Base-by-base conservation (phyloP, 2,888 invertebrate genomes). In the Eupithecia vulgata region DNA sequence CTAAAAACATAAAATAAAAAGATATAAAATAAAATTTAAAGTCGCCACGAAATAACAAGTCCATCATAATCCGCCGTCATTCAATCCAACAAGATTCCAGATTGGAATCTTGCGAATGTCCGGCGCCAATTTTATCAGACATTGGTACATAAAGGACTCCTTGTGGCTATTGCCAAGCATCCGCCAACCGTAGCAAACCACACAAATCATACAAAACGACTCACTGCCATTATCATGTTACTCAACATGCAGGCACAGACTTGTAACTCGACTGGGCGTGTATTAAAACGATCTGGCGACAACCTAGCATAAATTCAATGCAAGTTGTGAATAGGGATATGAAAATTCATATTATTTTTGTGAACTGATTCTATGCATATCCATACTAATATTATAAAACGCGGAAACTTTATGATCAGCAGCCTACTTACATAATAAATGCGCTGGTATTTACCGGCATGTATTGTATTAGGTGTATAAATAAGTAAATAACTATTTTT, bases 141-240 rank as follows among this genome's bases (percentile, higher is more conserved):
- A 83, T 81, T 83, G 83, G 85, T 84, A 85, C 88, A 92, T 89
- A 94, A 90, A 85, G 91, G 79, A 81, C 81, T 83, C 87, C 86
- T 91, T 93, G 89, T 91, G 78, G 79, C 74, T 81, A 82, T 79
- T 81, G 84, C 75, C 68, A 81, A 84, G 86, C 91, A 90, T 92
- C 91, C 91, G 93, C 83, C 84, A 84, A 84, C 82, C 85, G 87
- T 87, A 87, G 72, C 70, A 68, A 30, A 74, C 68, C 73, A 76
- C 73, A 76, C 73, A 74, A 69, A 70, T 62, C 85, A 82, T 87
- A 88, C 84, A 88, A 84, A 85, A 88, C 84, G 81, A 84, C 81
- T 81, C 79, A 64, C 71, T 83, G 80, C 78, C 80, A 84, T 84
- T 87, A 88, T 91, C 88, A 70, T 72, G 73, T 80, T 78, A 80